Evolutionary conservation across 1,140 invertebrate genomes (phyloP), one percentile per base, ranked within the genome.

Genomic region (Varroa destructor): DNA sequence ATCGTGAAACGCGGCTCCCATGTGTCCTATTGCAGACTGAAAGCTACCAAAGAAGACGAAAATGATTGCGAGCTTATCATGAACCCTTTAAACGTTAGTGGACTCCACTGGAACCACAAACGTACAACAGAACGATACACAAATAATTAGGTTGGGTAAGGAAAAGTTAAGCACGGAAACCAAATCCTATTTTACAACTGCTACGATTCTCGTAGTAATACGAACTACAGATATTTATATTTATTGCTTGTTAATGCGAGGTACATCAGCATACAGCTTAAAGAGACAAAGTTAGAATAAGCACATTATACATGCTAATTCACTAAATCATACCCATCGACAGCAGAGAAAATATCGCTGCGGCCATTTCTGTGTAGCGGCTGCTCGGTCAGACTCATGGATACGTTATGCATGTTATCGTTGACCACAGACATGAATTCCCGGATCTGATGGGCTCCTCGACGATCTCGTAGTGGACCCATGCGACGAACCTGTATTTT

Each of bases 381-480:
- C 37, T 67, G 61, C 37, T 67, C 12, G 37, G 40, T 40, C 12
- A 67, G 14, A 67, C 61, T 67, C 8, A 43, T 12, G 12, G 61
- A 67, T 2, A 67, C 61, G 37, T 67, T 67, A 12, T 46, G 40
- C 61, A 67, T 67, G 61, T 67, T 67, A 14, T 67, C 61, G 46
- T 67, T 67, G 61, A 67, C 61, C 12, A 67, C 61, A 40, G 61
- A 43, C 61, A 67, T 67, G 61, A 67, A 67, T 43, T 67, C 61
- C 1, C 61, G 14, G 37, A 67, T 67, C 8, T 67, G 61, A 67
- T n/a, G 40, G 40, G 61, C 61, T 67, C 61, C 61, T 67, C 61
- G 61, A 14, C 61, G 61, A 37, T 67, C 61, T 8, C 61, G 10
- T 1, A 67, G 37, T 1, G 61, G 61, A 40, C 61, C 61, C 61